Evolutionary conservation across 2,797 vertebrate species (phyloP).

Genomic region (Eremophila alpestris): DNA sequence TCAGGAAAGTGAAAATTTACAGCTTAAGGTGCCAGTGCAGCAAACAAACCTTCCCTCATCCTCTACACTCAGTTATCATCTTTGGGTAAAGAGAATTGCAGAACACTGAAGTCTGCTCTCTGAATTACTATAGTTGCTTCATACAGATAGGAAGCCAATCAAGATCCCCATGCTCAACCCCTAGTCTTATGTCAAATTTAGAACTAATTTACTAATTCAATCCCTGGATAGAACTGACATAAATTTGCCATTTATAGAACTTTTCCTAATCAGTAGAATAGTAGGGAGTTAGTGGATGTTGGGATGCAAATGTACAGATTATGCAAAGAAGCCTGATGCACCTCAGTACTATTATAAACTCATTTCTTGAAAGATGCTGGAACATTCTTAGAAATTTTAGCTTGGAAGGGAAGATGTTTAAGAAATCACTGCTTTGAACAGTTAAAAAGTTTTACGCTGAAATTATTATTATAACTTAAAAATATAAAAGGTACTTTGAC

Average conservation of each 20-base stretch:
- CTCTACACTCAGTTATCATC: not conserved
- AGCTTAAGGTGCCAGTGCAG: not conserved
- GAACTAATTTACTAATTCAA: slow-evolving; percentile 25
- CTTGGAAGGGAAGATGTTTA: not conserved
- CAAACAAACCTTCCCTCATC: not conserved
- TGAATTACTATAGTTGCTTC: not conserved
- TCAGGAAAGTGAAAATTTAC: not conserved
- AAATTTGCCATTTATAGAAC: slow-evolving; percentile 14
- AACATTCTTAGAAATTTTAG: not conserved
- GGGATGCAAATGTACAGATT: not conserved
- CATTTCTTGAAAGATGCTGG: not conserved
- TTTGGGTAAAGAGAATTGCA: not conserved
- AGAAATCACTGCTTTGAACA: not conserved
- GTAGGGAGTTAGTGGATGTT: not conserved
- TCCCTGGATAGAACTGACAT: slow-evolving; percentile 9
- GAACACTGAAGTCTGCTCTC: not conserved
- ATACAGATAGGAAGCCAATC: not conserved
- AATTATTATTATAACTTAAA: not conserved
- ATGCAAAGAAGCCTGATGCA: not conserved
- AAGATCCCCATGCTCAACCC: not conserved
- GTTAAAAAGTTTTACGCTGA: not conserved
- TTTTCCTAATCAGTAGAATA: not conserved
- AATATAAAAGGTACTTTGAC: not conserved
- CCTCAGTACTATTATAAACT: not conserved
- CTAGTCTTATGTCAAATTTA: not conserved